Base-by-base conservation (phyloP, 2,113 vertebrate genomes). In the Chunga burmeisteri region DNA sequence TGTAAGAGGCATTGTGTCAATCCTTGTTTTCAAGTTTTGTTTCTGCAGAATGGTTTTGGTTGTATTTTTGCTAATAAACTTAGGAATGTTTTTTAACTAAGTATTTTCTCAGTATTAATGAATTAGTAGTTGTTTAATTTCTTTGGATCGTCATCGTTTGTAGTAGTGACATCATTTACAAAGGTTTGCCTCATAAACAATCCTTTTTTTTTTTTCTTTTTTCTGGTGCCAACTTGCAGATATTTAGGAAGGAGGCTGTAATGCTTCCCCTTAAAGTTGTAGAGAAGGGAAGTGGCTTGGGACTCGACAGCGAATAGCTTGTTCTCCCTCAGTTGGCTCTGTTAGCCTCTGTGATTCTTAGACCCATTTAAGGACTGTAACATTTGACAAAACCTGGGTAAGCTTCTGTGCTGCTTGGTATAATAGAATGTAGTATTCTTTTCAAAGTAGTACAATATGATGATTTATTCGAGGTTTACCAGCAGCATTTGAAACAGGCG, bases 401-500 rank as follows among this genome's bases (percentile, higher is more conserved):
- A 71, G 46, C 2, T 42, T 80, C 36, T 63, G 40, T 46, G 67
- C 83, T 70, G 67, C 50, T 53, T 42, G 38, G 11, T 58, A 2
- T 30, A 36, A 52, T 22, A 66, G 42, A 16, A n/a, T 2, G 21
- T 6, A n/a, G 9, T 22, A 2, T 30, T 73, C 36, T 46, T 73
- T 44, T 36, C 75, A 1, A 1, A 34, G 62, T 13, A 34, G 7
- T 27, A 12, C 1, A 3, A 1, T 46, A 8, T 0, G 32, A 11
- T 38, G 44, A 27, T 46, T 58, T 62, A 22, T 38, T 63, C 1
- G 5, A 6, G 2, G 11, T 42, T 58, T 84, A 34, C 80, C 46
- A 59, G 56, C 42, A 88, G 56, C 0, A 0, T 70, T 61, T 61
- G 59, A 40, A 71, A 34, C 5, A 1, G 19, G 10, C 0, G 0